These are phyloP conservation scores for Coryphaenoides rupestris DNA, from an alignment of 2,113 vertebrate species.

Conservation along the genomic window DNA sequence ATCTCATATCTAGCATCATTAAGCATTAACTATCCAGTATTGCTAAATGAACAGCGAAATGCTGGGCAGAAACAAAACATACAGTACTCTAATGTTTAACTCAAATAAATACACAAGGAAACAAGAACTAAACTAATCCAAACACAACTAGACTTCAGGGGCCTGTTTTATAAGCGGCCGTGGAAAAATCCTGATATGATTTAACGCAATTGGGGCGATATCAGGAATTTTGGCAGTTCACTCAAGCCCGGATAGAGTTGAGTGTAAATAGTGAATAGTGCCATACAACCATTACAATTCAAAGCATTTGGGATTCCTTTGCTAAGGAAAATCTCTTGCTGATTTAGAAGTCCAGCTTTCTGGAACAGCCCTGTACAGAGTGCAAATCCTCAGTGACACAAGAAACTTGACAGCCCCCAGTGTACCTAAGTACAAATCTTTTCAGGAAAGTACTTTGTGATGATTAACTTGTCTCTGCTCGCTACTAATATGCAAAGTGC, in stretches of 20 bases:
- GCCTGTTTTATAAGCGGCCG: no score
- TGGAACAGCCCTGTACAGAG: neutral
- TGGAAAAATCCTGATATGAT: no score
- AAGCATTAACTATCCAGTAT: slow-evolving; percentile 73
- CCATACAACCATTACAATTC: no score
- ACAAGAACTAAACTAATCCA: slow-evolving; percentile 25
- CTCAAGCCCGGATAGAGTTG: no score
- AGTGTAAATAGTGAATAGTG: no score
- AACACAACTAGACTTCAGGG: neutral
- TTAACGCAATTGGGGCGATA: no score
- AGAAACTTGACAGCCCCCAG: slow-evolving; percentile 35
- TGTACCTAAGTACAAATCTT: slow-evolving; percentile 41
- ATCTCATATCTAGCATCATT: slow-evolving; percentile 53
- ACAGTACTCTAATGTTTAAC: slow-evolving; percentile 32
- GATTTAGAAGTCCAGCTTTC: no score
- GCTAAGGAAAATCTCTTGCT: no score
- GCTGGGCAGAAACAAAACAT: slow-evolving; percentile 34
- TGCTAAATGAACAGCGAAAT: slow-evolving; percentile 65
- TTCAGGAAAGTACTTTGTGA: slow-evolving; percentile 27
- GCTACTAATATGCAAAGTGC: slow-evolving; percentile 63
- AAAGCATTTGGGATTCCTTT: no score
- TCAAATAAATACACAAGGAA: slow-evolving; percentile 62
- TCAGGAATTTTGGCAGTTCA: no score
- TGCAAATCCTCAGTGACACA: neutral
- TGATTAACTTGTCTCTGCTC: slow-evolving; percentile 48